Base-by-base conservation (phyloP, 2,888 invertebrate genomes). In the Bembecia ichneumoniformis region DNA sequence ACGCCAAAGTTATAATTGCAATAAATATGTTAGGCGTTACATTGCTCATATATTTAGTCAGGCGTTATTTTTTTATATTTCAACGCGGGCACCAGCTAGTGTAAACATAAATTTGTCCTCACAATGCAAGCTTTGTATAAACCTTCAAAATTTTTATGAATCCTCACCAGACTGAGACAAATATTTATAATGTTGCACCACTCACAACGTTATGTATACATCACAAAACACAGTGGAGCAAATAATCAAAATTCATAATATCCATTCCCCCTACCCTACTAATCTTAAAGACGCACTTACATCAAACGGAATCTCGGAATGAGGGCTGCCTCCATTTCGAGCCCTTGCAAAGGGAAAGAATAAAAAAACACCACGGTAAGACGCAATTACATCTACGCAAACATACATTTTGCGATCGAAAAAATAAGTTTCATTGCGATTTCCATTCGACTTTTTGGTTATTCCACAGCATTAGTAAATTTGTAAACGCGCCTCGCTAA, bases 371-470 rank as follows among this genome's bases (percentile, higher is more conserved):
- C 28, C 28, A 28, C 28, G 7, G 71, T 66, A 73, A 86, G 84
- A 84, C 83, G 84, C 77, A 84, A 86, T 83, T 84, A 84, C 66
- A 73, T 54, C 75, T 80, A 65, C 54, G 57, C 82, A 61, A 77
- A 62, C 49, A 55, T 66, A 64, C 51, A 20, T 48, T 53, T 61
- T 52, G 59, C 35, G 11, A 15, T 45, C 34, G 14, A 14, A 48
- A 48, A 47, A 13, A 46, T 28, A 28, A 9, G 9, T 48, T 13
- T 15, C 51, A 53, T 17, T 34, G 47, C 46, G 3, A 51, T 50
- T 40, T 43, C 16, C 11, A 58, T 72, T 55, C 56, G 47, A 72
- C 28, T 28, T 28, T 28, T 48, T 17, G 9, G 17, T 51, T 52
- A 47, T 43, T 20, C 51, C 47, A 43, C 52, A 15, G 70, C 55